A percentile compares a stretch with the other conserved stretches of the same genome.
phyloP scores from a whole-genome alignment of 2,797 vertebrate genomes.

The Oryzias sinensis region DNA sequence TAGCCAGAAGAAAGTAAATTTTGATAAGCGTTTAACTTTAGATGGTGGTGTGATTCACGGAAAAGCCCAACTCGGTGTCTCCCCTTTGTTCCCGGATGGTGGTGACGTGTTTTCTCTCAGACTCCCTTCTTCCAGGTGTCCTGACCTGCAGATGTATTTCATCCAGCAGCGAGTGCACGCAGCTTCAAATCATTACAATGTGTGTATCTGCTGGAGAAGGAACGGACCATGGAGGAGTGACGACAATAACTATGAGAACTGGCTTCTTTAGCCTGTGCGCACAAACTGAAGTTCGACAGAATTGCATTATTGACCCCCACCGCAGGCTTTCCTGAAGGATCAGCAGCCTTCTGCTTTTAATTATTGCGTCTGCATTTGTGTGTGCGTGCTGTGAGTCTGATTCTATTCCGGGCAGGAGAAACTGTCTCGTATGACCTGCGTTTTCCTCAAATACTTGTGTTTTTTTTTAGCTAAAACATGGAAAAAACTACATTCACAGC shows the following conservation, averaged over 20 bases:
- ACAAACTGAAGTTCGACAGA: slow-evolving; percentile 27
- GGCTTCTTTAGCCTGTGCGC: slow-evolving; percentile 32
- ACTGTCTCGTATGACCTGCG: slow-evolving; percentile 48
- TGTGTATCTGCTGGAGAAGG: slow-evolving; percentile 32
- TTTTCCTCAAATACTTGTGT: slow-evolving; percentile 35
- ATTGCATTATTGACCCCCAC: slow-evolving; percentile 64
- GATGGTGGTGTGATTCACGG: slow-evolving; percentile 21
- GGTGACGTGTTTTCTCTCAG: slow-evolving; percentile 36
- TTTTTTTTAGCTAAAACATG: slow-evolving; percentile 68
- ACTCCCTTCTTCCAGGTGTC: slow-evolving; percentile 37
- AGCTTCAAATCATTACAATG: slow-evolving; percentile 44
- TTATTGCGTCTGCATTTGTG: slow-evolving; percentile 49
- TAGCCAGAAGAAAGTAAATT: slow-evolving; percentile 28
- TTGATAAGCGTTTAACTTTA: slow-evolving; percentile 26
- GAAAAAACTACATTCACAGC: slow-evolving; percentile 56
- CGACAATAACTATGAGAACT: slow-evolving; percentile 50
- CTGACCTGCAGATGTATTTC: slow-evolving; percentile 52
- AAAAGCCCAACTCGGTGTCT: slow-evolving; percentile 19
- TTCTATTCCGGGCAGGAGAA: slow-evolving; percentile 48
- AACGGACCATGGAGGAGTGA: slow-evolving; percentile 47
- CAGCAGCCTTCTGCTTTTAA: slow-evolving; percentile 71
- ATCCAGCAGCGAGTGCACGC: slow-evolving; percentile 38
- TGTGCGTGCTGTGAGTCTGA: slow-evolving; percentile 51
- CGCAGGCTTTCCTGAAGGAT: slow-evolving; percentile 71
- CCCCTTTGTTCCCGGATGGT: slow-evolving; percentile 28